Evolutionary conservation across 2,113 vertebrate species (phyloP).

Genomic region (Empidonax traillii): DNA sequence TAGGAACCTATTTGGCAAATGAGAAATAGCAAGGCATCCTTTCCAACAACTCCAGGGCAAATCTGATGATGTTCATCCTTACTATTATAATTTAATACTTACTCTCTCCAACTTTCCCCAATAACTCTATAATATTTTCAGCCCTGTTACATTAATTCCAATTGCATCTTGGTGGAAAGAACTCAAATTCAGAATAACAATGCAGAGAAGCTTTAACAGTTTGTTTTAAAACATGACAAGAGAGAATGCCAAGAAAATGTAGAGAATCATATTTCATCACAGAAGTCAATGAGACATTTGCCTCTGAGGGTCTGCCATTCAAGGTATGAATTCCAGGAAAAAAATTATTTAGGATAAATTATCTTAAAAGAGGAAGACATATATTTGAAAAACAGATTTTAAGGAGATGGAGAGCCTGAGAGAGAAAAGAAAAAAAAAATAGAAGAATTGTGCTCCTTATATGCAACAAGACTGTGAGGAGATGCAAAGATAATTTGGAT

Average conservation of each 20-base stretch:
- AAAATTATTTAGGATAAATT: background rate
- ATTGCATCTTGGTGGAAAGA: background rate
- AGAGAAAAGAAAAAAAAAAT: background rate
- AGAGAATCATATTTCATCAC: background rate
- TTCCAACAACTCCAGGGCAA: constrained; percentile 27
- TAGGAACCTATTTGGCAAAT: constrained; percentile 32
- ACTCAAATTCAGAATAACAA: background rate
- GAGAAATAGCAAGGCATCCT: background rate
- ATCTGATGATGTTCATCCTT: background rate
- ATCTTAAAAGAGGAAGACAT: background rate
- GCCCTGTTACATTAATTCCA: background rate
- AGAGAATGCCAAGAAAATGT: background rate
- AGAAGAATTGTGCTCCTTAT: background rate
- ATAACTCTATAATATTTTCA: background rate
- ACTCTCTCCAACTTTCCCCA: background rate
- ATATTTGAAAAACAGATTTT: background rate
- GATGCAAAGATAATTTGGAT: background rate
- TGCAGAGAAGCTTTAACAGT: background rate
- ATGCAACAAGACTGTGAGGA: background rate
- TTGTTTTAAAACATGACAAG: background rate
- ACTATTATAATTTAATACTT: constrained; percentile 28
- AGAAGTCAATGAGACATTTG: background rate
- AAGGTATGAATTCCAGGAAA: background rate
- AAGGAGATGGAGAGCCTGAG: background rate
- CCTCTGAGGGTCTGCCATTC: background rate